Base-by-base conservation (phyloP, 2,888 invertebrate species). In the Polydrusus pterygomalis region DNA sequence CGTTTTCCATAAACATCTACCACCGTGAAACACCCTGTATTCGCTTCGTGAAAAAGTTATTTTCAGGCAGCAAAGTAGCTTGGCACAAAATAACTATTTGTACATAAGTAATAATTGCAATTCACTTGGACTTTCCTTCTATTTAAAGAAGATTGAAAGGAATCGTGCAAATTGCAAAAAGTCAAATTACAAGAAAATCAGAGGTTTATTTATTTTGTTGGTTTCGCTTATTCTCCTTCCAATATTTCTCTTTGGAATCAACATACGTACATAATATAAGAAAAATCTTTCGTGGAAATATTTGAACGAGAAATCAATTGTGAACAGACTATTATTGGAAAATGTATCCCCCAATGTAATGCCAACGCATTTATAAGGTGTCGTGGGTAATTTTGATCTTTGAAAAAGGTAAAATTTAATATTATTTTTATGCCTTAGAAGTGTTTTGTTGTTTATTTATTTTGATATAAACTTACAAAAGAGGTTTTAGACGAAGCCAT, bases 121-220 rank as follows among this genome's bases (percentile, higher is more conserved):
- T 25, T 5, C 5, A 25, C 25, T 3, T 25, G 25, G 25, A 25
- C 25, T 5, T 25, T 25, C 25, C 25, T 25, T 25, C 25, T 25
- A 25, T 25, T 25, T 25, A 25, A 1, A 25, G 25, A 25, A 25
- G 2, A 25, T 25, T 1, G 5, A 25, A 25, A 25, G 5, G 25
- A 25, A 25, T 25, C 25, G 54, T 30, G n/a, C 40, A 54, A 30
- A n/a, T 30, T n/a, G 30, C 13, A 25, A 25, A 54, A 30, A 54
- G 30, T 8, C 13, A 11, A 13, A 25, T 10, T 30, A 10, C n/a
- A 20, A 30, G 30, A 20, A 54, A 30, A n/a, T 54, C 20, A 11
- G n/a, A 15, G 56, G 8, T 56, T 56, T 56, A 56, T 34, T 13
- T 56, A 13, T 56, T 56, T 56, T 56, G 49, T 56, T 15, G 56